Evolutionary conservation across 37 sponge, comb jelly and placozoan genomes (phyloP), one percentile per base, ranked within the genome.

Genomic region (Cliona cf. orientalis): DNA sequence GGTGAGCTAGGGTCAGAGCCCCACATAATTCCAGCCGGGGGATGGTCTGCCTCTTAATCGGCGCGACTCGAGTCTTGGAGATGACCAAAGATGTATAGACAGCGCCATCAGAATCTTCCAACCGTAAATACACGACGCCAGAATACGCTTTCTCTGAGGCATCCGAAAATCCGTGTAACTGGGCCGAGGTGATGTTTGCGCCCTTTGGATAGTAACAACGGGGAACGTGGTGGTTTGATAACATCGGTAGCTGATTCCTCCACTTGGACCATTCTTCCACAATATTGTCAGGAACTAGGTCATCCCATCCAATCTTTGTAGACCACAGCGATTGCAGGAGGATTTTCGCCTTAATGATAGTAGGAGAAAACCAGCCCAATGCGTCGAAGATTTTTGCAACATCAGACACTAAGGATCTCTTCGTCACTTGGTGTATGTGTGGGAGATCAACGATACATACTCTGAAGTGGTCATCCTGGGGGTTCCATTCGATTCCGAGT

Each of bases 401-500:
- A 36, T 83, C 84, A 25, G 67, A 83, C 19, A 83, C 68, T 28
- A 83, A 76, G 28, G 68, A 26, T 19, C 75, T 22, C 59, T 74
- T 83, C 33, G 84, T 83, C 38, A 83, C 6, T 9, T 36, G 11
- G 3, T 74, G 68, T 23, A 29, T 17, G 22, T 34, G 69, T 26
- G 83, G 66, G 7, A 34, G 53, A 33, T 12, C 31, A 37, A 66
- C 37, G 21, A 83, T 56, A 31, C 7, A 66, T 28, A 83, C 32
- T 1, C 75, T 38, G 34, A 83, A 83, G 28, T 65, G 56, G 55
- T 83, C 84, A 38, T 14, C 0, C 6, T 9, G 5, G 22, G 75
- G 32, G 55, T 83, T 83, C 84, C 84, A 74, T n/a, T 83, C 67
- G 35, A 83, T 66, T 12, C 84, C 84, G 22, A 83, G 59, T 23